phyloP scores from a whole-genome alignment of 2,888 invertebrate species.

The Aspidapion aeneum region DNA sequence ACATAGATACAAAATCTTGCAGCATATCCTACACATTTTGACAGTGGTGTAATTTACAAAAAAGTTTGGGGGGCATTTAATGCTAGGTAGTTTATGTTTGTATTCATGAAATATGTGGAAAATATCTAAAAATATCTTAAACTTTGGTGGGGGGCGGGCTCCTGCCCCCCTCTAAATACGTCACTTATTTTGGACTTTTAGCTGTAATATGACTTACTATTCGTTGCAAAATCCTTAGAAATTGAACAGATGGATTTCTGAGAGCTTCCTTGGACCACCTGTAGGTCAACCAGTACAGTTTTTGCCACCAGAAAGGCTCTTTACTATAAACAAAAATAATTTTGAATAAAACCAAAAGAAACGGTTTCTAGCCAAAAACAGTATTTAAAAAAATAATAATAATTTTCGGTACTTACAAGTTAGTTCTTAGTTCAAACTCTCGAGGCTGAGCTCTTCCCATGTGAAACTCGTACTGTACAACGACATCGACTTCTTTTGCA shows the following conservation, averaged over 20 bases:
- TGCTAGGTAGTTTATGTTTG: no score
- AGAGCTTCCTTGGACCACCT: slow-evolving; percentile 69
- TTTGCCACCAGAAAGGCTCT: slow-evolving; percentile 65
- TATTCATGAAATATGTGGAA: no score
- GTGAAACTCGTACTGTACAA: slow-evolving; percentile 69
- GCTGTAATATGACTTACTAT: slow-evolving; percentile 56
- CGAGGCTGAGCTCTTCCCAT: slow-evolving; percentile 53
- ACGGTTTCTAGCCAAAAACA: slow-evolving; percentile 7
- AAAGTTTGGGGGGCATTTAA: no score
- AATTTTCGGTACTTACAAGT: slow-evolving; percentile 34
- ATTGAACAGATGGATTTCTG: slow-evolving; percentile 78
- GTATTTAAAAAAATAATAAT: not conserved
- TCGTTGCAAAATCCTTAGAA: slow-evolving; percentile 75
- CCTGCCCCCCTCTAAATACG: no score
- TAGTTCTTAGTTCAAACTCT: slow-evolving; percentile 27
- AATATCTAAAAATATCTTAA: no score
- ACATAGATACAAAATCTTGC: no score
- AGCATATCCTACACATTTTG: no score
- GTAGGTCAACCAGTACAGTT: slow-evolving; percentile 72
- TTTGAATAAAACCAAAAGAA: slow-evolving; percentile 1
- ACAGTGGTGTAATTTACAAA: no score
- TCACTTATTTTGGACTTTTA: no score
- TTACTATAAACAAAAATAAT: slow-evolving; percentile 47
- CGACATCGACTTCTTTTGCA: slow-evolving; percentile 71
- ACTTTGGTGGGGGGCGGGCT: no score